Evolutionary conservation across 2,797 vertebrate genomes (phyloP), one percentile per base, ranked within the genome.

Genomic region (Pteropus rufus): DNA sequence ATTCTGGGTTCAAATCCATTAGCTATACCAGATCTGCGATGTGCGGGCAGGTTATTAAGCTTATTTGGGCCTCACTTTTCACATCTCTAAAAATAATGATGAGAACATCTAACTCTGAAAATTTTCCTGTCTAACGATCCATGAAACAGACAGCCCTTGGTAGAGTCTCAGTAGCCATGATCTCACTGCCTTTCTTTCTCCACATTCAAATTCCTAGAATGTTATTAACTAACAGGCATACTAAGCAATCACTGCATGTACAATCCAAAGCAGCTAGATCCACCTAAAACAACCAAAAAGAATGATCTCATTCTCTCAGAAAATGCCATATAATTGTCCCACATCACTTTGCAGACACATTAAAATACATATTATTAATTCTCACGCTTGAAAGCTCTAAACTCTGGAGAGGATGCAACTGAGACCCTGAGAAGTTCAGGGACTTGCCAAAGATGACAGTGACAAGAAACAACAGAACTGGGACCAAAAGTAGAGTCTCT

Each of bases 41-140:
- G 10, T 24, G 1, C 0, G 0, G 21, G 21, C 18, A 73, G 46
- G 15, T 24, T 10, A 72, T 11, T 2, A 24, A 24, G 29, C 11
- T 49, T 54, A 19, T 12, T 6, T 7, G 19, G 29, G 11, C 3
- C 29, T 85, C 16, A 3, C 5, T 72, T 69, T 77, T n/a, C 49
- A 64, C 34, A 41, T 49, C 77, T 19, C 18, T 89, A 23, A 72
- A 93, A 83, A 72, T 8, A 92, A 16, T 0, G 10, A 21, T 26
- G 11, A 8, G n/a, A 49, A 46, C 9, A 15, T 62, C 11, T 39
- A 34, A 56, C 7, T 80, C 19, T 81, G 21, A 44, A 75, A 62
- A 72, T 16, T 44, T 3, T 56, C n/a, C 12, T 39, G 3, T 76
- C 39, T 70, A 21, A 7, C 29, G 9, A 89, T 16, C n/a, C 52